phyloP scores from a whole-genome alignment of 1,140 invertebrate species.

The Sipha flava region DNA sequence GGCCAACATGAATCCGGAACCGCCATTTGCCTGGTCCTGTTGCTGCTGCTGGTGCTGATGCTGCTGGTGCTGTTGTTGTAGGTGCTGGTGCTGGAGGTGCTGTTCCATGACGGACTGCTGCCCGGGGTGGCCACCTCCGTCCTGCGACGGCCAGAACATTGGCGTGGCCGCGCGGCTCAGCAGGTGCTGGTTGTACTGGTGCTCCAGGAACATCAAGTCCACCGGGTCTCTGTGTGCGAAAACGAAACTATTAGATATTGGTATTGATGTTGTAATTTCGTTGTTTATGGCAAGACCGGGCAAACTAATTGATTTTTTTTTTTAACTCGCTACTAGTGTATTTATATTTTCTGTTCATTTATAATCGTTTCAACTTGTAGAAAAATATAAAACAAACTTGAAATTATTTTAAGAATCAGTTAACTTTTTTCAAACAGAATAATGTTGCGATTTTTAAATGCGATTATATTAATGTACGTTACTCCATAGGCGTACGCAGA shows the following conservation, averaged over 20 bases:
- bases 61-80: not conserved
- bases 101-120: slow-evolving; percentile 15
- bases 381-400: too few species aligned
- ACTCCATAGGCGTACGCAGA: too few species aligned
- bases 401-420: too few species aligned
- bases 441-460: too few species aligned
- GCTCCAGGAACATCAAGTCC: slow-evolving; percentile 56
- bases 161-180: slow-evolving; percentile 25
- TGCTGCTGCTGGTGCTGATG: not conserved
- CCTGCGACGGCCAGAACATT: slow-evolving; percentile 32
- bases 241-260: slow-evolving; percentile 19
- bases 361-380: too few species aligned
- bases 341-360: too few species aligned
- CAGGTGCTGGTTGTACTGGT: slow-evolving; percentile 50
- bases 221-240: slow-evolving; percentile 54
- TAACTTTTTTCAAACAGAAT: too few species aligned
- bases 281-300: too few species aligned
- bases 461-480: too few species aligned
- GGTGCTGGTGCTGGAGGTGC: not conserved
- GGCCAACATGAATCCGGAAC: slow-evolving; percentile 18
- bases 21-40: not conserved
- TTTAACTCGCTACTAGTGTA: too few species aligned
- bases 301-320: too few species aligned
- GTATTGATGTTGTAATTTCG: too few species aligned
- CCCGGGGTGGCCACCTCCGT: slow-evolving; percentile 10